Evolutionary conservation across 2,888 invertebrate species (phyloP).

Genomic region (Panopea generosa): DNA sequence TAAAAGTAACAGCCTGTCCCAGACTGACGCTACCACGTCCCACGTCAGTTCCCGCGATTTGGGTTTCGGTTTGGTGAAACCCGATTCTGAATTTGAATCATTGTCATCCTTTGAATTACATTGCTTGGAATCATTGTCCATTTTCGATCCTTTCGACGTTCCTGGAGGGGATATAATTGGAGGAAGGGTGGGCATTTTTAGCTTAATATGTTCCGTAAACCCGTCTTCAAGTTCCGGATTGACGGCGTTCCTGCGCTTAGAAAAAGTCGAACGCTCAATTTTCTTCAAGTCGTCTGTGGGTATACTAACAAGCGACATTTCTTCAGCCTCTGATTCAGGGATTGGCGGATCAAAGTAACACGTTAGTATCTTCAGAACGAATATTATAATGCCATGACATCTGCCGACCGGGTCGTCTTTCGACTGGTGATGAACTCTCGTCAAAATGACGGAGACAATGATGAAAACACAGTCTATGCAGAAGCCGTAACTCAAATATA

Average conservation of each 20-base stretch:
- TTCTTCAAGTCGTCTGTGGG: slow-evolving; percentile 52
- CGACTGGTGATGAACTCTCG: slow-evolving; percentile 22
- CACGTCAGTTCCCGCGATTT: slow-evolving; percentile 17
- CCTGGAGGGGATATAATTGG: not conserved
- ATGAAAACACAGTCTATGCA: slow-evolving; percentile 28
- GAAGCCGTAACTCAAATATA: slow-evolving; percentile 33
- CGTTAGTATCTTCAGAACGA: slow-evolving; percentile 9
- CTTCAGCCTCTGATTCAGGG: not conserved
- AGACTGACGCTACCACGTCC: slow-evolving; percentile 33
- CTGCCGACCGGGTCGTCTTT: not conserved
- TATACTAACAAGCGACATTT: slow-evolving; percentile 11
- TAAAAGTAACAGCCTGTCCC: slow-evolving; percentile 37
- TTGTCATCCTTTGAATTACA: too few relatives aligned
- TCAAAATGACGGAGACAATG: slow-evolving; percentile 11
- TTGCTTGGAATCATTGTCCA: too few relatives aligned
- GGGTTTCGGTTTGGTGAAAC: not conserved
- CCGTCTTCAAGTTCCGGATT: slow-evolving; percentile 23
- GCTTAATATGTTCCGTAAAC: slow-evolving; percentile 43
- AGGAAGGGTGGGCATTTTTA: slow-evolving; percentile 34
- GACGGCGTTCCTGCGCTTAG: slow-evolving; percentile 22
- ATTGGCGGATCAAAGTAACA: slow-evolving; percentile 9
- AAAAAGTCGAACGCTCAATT: slow-evolving; percentile 17
- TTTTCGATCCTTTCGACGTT: too few relatives aligned
- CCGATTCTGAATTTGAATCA: not conserved
- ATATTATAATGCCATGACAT: not conserved